Conservation (phyloP, 2,113 vertebrate species). For the Chamaea fasciata region DNA sequence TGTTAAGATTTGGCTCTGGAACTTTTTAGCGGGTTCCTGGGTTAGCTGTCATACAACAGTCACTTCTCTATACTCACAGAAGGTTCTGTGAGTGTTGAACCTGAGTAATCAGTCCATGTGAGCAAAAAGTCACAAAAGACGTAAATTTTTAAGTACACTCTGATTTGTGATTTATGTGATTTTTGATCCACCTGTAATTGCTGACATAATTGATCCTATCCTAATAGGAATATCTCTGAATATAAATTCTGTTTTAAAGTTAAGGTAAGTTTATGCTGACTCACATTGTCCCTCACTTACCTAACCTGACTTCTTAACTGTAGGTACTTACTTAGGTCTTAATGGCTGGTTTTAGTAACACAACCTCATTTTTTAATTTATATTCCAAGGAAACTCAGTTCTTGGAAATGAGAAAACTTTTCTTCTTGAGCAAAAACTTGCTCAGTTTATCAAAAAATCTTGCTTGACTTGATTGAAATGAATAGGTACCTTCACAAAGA, state of each 20-base stretch:
- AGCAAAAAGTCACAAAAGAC: not conserved
- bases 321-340: not conserved
- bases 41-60: not conserved
- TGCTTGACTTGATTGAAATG: not conserved
- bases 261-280: not conserved
- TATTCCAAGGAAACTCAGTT: not conserved
- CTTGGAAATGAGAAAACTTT: not conserved
- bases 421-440: not conserved
- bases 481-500: not conserved
- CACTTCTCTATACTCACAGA: not conserved
- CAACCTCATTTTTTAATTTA: not conserved
- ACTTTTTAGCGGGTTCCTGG: not conserved
- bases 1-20: not conserved
- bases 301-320: not conserved
- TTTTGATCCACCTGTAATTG: not conserved
- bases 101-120: accelerated
- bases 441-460: not conserved
- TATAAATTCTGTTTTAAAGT: not conserved
- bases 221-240: not conserved
- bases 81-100: not conserved
- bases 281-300: not conserved
- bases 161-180: not conserved
- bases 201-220: not conserved
- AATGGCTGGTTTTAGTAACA: not conserved
- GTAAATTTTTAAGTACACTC: not conserved